Evolutionary conservation across 1,140 invertebrate genomes (phyloP).

Genomic region (Leguminivora glycinivorella): DNA sequence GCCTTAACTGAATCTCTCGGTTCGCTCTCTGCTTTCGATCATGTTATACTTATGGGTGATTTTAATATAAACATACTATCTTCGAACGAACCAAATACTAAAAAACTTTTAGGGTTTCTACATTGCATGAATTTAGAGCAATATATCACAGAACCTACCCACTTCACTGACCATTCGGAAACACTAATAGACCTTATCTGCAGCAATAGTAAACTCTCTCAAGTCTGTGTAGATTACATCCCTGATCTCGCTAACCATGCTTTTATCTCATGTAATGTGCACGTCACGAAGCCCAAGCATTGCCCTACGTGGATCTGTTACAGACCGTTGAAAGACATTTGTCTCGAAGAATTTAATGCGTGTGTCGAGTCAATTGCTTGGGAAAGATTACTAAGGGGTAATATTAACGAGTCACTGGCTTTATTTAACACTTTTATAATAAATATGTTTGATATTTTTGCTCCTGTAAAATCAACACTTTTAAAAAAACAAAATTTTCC

Average conservation of each 20-base stretch:
- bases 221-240: neutral
- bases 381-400: neutral
- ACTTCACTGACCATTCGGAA: slow-evolving; percentile 12
- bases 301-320: neutral
- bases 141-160: neutral
- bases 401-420: too few species aligned
- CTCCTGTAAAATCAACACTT: neutral
- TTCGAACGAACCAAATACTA: neutral
- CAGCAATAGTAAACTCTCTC: neutral
- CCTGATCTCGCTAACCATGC: neutral
- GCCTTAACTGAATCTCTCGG: neutral
- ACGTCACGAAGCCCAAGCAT: neutral
- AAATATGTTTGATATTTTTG: neutral
- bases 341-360: neutral
- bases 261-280: neutral
- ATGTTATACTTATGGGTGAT: neutral
- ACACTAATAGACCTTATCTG: slow-evolving; percentile 8
- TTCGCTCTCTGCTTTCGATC: neutral
- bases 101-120: slow-evolving; percentile 3
- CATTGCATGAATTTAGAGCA: neutral
- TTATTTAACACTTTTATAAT: too few species aligned
- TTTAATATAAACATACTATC: neutral
- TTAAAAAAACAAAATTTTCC: neutral
- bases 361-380: neutral
- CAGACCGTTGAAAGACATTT: slow-evolving; percentile 5